Evolutionary conservation across 2,797 vertebrate species (phyloP).

Genomic region (Danio kyathit): DNA sequence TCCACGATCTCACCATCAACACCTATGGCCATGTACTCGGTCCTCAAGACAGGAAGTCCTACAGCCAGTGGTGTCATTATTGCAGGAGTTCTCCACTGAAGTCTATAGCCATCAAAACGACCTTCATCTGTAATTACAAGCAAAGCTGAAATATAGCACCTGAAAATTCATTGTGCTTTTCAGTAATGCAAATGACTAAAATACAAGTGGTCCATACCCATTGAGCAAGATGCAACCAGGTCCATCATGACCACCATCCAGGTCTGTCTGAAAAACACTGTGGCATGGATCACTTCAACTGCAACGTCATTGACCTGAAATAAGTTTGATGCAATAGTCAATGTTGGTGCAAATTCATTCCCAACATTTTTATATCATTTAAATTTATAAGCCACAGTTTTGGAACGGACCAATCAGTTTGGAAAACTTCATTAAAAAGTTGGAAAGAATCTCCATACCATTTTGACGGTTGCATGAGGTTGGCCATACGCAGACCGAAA

Average conservation of each 20-base stretch:
- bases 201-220: constrained; percentile 66
- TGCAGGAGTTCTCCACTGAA: constrained; percentile 68
- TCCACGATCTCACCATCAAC: constrained; percentile 61
- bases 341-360: no score
- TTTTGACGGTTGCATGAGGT: constrained; percentile 68
- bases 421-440: no score
- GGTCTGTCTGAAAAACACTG: constrained; percentile 78
- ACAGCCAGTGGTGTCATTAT: constrained; percentile 45
- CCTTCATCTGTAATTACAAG: constrained; percentile 52
- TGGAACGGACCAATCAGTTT: no score
- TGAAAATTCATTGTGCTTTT: no score
- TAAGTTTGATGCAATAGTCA: not conserved
- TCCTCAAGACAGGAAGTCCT: not conserved
- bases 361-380: no score
- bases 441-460: constrained; percentile 61
- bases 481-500: constrained; percentile 76
- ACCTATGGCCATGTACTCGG: constrained; percentile 53
- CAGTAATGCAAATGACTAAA: no score
- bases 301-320: constrained; percentile 68
- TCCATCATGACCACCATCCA: constrained; percentile 82
- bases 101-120: constrained; percentile 50
- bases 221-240: constrained; percentile 78
- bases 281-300: constrained; percentile 71
- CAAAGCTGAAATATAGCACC: no score
- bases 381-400: no score